phyloP scores from a whole-genome alignment of 2,797 vertebrate genomes.

The Onychomys arenicola region DNA sequence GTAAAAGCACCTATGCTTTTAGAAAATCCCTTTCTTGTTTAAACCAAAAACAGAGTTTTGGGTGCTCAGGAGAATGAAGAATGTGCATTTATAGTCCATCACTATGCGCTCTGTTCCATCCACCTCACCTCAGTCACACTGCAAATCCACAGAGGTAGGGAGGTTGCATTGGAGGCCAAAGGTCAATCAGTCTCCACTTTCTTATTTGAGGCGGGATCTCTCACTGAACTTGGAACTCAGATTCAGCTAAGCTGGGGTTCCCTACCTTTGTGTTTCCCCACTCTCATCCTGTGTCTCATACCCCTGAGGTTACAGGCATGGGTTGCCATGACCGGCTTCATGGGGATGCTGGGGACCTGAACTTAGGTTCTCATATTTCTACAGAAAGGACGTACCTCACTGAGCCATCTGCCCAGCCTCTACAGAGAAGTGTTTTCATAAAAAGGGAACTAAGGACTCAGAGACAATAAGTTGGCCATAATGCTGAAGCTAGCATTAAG shows the following conservation, averaged over 20 bases:
- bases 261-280: too few relatives aligned
- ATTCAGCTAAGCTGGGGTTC: background rate
- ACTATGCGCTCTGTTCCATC: rapidly evolving
- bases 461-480: background rate
- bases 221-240: background rate
- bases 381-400: too few relatives aligned
- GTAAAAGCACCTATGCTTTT: background rate
- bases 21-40: background rate
- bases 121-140: background rate
- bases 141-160: background rate
- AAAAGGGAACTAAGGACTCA: background rate
- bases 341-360: background rate
- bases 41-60: background rate
- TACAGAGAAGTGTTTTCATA: background rate
- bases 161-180: background rate
- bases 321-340: background rate
- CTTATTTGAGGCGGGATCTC: background rate
- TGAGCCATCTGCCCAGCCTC: background rate
- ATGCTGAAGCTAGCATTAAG: background rate
- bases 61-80: background rate
- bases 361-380: background rate
- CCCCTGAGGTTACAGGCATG: background rate
- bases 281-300: too few relatives aligned
- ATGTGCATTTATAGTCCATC: background rate
- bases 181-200: too few relatives aligned